phyloP scores from a whole-genome alignment of 23 tunicate species.

The Botrylloides violaceus region DNA sequence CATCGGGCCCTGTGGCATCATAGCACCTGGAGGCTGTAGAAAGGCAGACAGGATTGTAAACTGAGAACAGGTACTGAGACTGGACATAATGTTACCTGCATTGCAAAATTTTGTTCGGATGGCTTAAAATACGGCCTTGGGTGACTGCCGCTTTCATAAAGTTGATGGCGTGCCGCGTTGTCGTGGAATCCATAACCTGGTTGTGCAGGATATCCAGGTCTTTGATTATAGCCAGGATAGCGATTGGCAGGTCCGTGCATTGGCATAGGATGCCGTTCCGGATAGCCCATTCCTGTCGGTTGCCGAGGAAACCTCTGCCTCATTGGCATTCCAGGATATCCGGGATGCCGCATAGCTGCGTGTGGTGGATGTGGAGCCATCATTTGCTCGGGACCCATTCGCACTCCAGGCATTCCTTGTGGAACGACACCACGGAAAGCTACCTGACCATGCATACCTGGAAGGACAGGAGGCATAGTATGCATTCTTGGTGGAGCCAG shows the following conservation, averaged over 20 bases:
- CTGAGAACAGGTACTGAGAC: too few relatives aligned
- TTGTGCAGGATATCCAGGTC: neutral
- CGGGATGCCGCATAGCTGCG: neutral
- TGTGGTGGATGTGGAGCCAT: neutral
- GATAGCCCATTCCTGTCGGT: neutral
- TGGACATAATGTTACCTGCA: neutral
- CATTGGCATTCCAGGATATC: neutral
- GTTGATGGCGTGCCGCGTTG: neutral
- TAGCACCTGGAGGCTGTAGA: neutral
- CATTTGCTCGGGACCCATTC: neutral
- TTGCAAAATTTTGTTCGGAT: neutral
- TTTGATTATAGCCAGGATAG: neutral
- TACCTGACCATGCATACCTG: neutral
- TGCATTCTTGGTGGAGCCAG: neutral
- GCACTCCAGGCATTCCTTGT: neutral
- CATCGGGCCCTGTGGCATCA: neutral
- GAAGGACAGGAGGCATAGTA: neutral
- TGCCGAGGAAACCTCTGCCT: neutral
- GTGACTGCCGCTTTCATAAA: neutral
- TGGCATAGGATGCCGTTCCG: neutral
- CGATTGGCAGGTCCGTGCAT: neutral
- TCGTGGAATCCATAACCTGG: neutral
- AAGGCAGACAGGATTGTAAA: too few relatives aligned
- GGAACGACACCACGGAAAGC: neutral
- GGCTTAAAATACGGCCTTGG: neutral